These are phyloP conservation scores for Samia ricini DNA, from an alignment of 1,140 invertebrate genomes.

Conservation along the genomic window DNA sequence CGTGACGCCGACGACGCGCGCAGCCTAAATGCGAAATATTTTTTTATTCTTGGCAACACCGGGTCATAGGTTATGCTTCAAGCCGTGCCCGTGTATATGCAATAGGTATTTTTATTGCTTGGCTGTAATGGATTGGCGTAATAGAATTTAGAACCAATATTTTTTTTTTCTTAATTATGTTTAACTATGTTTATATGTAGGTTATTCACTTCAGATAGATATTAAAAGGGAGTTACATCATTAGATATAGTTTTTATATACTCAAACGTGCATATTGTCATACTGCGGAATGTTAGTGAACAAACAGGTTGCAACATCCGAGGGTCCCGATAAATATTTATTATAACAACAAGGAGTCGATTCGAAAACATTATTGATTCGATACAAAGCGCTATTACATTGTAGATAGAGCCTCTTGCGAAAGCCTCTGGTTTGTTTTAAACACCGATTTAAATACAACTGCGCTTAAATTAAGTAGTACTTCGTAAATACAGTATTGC, in stretches of 20 bases:
- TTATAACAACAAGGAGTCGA: conserved; percentile 7
- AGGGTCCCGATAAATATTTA: conserved; percentile 9
- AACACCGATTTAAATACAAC: background rate
- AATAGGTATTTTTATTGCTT: background rate
- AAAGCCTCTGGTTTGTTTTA: background rate
- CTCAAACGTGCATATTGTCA: background rate
- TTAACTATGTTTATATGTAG: background rate
- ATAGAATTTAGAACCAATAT: too few species aligned
- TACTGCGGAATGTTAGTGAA: background rate
- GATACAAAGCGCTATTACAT: conserved; percentile 9
- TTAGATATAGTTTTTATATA: conserved; percentile 3
- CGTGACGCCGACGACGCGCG: conserved; percentile 12
- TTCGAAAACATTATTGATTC: conserved; percentile 4
- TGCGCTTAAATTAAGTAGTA: background rate
- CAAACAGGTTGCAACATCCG: conserved; percentile 1
- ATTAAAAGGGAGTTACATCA: background rate
- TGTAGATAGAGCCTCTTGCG: background rate
- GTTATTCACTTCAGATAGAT: background rate
- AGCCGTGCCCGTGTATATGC: background rate
- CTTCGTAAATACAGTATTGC: background rate
- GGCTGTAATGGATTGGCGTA: too few species aligned
- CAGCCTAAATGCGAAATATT: conserved; percentile 15
- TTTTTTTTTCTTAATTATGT: background rate
- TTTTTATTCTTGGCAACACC: conserved; percentile 17
- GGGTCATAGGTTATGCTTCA: background rate